These are phyloP conservation scores for Borostomias antarcticus DNA, from an alignment of 2,797 vertebrate species.

Conservation along the genomic window DNA sequence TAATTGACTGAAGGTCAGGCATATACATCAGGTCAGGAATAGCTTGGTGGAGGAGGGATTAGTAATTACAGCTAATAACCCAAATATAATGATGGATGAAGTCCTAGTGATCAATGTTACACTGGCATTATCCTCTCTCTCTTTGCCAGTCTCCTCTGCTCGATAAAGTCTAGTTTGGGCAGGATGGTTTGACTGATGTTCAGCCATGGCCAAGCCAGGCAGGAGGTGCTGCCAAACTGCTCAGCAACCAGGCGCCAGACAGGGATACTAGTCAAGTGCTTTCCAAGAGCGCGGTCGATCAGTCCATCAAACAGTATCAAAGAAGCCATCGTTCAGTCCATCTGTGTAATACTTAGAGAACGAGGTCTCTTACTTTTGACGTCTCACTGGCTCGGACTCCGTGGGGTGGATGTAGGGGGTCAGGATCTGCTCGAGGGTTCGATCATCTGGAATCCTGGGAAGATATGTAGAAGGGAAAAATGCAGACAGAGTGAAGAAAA, in stretches of 20 bases:
- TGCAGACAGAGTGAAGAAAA: neutral
- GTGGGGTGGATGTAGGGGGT: slow-evolving; percentile 86
- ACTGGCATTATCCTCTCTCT: neutral
- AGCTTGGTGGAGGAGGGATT: neutral
- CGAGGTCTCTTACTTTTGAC: slow-evolving; percentile 82
- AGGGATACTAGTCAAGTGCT: neutral
- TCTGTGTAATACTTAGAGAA: neutral
- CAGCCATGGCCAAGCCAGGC: neutral
- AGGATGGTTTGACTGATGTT: neutral
- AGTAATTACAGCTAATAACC: neutral
- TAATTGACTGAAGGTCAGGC: neutral
- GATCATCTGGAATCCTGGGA: slow-evolving; percentile 83
- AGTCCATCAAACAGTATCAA: neutral
- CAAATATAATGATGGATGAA: neutral
- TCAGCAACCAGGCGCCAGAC: too few species aligned
- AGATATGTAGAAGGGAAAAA: slow-evolving; percentile 6
- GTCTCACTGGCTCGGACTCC: slow-evolving; percentile 87
- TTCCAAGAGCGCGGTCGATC: neutral
- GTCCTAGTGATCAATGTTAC: neutral
- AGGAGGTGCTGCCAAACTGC: too few species aligned
- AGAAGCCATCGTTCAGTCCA: neutral
- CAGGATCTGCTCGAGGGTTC: slow-evolving; percentile 83
- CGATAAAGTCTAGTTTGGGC: neutral
- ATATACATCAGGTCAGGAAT: slow-evolving; percentile 6
- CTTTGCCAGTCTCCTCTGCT: neutral